Evolutionary conservation across 92 coral and sea anemone genomes (phyloP).

Genomic region (Zoanthus sansibaricus): DNA sequence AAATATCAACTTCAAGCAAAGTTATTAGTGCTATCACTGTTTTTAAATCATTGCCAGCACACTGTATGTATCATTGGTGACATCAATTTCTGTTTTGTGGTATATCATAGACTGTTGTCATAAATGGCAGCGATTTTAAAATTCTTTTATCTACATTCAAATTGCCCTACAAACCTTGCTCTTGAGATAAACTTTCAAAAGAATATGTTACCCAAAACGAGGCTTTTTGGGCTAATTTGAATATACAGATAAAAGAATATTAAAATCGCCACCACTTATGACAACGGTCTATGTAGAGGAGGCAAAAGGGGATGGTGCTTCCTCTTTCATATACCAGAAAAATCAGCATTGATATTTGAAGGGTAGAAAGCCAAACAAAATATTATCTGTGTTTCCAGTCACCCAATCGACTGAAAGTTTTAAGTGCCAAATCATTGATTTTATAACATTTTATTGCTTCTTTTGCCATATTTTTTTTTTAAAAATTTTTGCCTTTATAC

Average conservation of each 20-base stretch:
- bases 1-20: slow-evolving; percentile 9
- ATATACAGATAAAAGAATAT: too few species aligned
- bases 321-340: neutral
- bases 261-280: too few species aligned
- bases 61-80: slow-evolving; percentile 10
- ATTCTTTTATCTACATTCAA: too few species aligned
- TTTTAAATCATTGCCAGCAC: slow-evolving; percentile 2
- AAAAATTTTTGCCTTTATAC: neutral
- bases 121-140: too few species aligned
- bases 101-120: too few species aligned
- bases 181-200: too few species aligned
- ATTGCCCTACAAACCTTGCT: too few species aligned
- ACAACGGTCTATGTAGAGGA: too few species aligned
- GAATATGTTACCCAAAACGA: too few species aligned
- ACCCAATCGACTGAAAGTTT: slow-evolving; percentile 7
- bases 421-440: slow-evolving; percentile 10
- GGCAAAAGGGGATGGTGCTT: too few species aligned
- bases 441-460: slow-evolving; percentile 8
- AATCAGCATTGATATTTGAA: neutral
- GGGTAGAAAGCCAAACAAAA: slow-evolving; percentile 9
- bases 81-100: too few species aligned
- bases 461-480: neutral
- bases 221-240: too few species aligned
- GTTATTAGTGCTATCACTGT: slow-evolving; percentile 1
- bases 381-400: slow-evolving; percentile 11